Conservation (phyloP, 1,140 invertebrate species). For the Bathynomus jamesi region DNA sequence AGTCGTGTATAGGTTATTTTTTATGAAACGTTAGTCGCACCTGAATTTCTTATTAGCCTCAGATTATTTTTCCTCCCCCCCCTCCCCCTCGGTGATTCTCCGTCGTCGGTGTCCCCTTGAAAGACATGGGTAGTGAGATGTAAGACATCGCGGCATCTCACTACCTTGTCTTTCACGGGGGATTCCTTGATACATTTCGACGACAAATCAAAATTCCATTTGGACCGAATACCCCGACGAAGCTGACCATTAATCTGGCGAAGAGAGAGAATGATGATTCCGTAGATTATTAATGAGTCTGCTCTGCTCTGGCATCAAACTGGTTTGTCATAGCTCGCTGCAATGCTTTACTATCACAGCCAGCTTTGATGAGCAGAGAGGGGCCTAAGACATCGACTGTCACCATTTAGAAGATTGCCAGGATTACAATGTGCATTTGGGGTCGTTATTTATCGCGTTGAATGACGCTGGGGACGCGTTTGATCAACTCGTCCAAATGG, state of each 20-base stretch:
- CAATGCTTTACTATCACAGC: slow-evolving; percentile 45
- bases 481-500: not conserved
- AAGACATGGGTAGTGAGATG: slow-evolving; percentile 97
- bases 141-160: slow-evolving; percentile 60
- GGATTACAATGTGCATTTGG: not conserved
- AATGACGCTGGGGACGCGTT: not conserved
- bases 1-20: too few species aligned
- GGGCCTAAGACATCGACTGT: slow-evolving; percentile 38
- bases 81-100: too few species aligned
- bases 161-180: slow-evolving; percentile 88
- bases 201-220: too few species aligned
- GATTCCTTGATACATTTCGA: not conserved
- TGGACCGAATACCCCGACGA: too few species aligned
- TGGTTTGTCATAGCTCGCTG: slow-evolving; percentile 62
- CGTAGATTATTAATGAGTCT: too few species aligned
- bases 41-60: too few species aligned
- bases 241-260: too few species aligned
- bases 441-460: not conserved
- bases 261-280: too few species aligned
- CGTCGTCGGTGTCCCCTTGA: slow-evolving; percentile 51
- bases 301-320: slow-evolving; percentile 58
- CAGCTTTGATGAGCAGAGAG: slow-evolving; percentile 72
- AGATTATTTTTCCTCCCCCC: too few species aligned
- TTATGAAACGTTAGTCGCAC: too few species aligned
- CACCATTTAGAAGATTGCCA: not conserved